phyloP scores from a whole-genome alignment of 2,113 vertebrate species.

The Eulacestoma nigropectus region DNA sequence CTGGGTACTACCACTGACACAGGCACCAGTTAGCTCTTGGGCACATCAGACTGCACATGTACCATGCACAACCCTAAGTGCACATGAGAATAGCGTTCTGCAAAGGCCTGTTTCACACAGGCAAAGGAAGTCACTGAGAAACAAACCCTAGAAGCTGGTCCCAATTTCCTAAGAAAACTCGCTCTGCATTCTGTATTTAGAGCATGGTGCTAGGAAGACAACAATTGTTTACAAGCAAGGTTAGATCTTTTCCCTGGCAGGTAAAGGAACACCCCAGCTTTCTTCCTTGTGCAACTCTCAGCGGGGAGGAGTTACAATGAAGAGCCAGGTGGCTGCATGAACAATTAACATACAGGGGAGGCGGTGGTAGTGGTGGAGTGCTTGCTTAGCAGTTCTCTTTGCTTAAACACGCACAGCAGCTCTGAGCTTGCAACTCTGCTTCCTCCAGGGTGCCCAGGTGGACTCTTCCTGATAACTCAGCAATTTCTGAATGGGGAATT shows the following conservation, averaged over 20 bases:
- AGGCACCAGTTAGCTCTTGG: not conserved
- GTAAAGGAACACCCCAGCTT: not conserved
- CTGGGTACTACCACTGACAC: not conserved
- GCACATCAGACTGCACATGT: not conserved
- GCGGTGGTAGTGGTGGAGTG: not conserved
- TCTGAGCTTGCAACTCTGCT: not conserved
- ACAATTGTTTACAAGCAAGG: not conserved
- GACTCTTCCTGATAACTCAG: not conserved
- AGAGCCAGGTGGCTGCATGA: not conserved
- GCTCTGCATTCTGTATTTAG: not conserved
- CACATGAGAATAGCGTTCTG: fast-evolving
- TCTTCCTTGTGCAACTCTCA: fast-evolving
- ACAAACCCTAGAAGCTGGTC: not conserved
- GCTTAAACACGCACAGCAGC: not conserved
- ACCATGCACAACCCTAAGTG: fast-evolving
- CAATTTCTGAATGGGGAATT: not conserved
- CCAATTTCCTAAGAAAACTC: not conserved
- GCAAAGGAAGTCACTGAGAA: not conserved
- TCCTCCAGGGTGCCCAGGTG: not conserved
- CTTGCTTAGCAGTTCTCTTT: not conserved
- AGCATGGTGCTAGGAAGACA: not conserved
- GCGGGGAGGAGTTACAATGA: not conserved
- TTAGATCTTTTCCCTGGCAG: not conserved
- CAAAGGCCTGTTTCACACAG: not conserved
- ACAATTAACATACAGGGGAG: not conserved